Evolutionary conservation across 2,113 vertebrate genomes (phyloP), one percentile per base, ranked within the genome.

Genomic region (Aythya baeri): DNA sequence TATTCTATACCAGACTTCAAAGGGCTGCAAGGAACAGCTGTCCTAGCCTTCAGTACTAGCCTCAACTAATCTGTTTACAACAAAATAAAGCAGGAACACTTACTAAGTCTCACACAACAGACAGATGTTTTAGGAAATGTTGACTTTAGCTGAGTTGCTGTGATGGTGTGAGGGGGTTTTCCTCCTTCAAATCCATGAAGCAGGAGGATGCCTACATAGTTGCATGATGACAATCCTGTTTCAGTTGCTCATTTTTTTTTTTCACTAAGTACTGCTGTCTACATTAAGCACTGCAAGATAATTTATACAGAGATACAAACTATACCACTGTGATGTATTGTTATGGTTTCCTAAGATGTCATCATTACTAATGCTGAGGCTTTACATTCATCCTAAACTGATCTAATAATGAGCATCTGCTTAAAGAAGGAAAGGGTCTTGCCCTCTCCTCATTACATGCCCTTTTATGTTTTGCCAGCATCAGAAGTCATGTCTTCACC

Each of bases 171-270:
- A 91, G 32, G 29, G 4, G 13, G 43, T 13, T 36, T 52, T 70
- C 49, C 4, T 43, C 58, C 34, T 26, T 21, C 54, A 2, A 2
- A 38, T 46, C 32, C 29, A 32, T 0, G 0, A 17, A 68, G 38
- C 59, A 62, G 34, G 17, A 25, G 10, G 34, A 57, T 14, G 7
- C 16, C 6, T 4, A 27, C 0, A 0, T 0, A 44, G 7, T 0
- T 54, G 41, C 31, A 55, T 0, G 0, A 41, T 0, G 4, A 54
- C 11, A 73, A 31, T 54, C 34, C 55, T 73, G 20, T 31, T 43
- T 70, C 4, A 5, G 16, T 22, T 82, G 27, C 38, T 75, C 66
- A 11, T 10, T 36, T 36, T 77, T 91, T 32, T 67, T 15, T 10
- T 44, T 49, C 50, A 52, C 49, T 76, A 54, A 68, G 38, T 18